Evolutionary conservation across 1,140 invertebrate species (phyloP).

Genomic region (Hylaeus volcanicus): DNA sequence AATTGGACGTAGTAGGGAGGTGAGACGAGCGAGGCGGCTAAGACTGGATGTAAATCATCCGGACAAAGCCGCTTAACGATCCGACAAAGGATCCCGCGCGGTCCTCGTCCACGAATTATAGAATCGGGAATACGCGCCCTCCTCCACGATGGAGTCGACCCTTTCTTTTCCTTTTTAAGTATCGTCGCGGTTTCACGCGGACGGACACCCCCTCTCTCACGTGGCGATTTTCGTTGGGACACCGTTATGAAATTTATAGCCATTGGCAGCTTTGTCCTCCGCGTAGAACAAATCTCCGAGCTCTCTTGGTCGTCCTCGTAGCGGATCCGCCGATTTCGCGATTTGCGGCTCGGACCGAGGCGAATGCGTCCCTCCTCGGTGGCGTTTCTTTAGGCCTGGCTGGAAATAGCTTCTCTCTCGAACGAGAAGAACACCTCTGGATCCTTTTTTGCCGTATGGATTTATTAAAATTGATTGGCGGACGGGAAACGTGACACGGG

Average conservation of each 20-base stretch:
- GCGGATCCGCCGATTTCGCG: constrained; percentile 56
- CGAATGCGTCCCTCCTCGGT: constrained; percentile 40
- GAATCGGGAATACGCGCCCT: constrained; percentile 75
- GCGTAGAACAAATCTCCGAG: constrained; percentile 58
- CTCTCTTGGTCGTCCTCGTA: background rate
- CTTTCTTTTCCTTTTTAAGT: constrained; percentile 39
- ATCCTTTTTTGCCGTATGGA: background rate
- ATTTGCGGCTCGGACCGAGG: constrained; percentile 42
- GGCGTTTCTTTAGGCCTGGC: background rate
- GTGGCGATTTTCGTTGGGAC: constrained; percentile 33
- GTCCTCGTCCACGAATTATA: constrained; percentile 75
- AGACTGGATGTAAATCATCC: constrained; percentile 78
- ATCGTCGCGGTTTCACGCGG: constrained; percentile 19
- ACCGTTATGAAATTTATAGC: constrained; percentile 67
- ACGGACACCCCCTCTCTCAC: constrained; percentile 5
- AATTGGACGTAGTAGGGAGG: constrained; percentile 71
- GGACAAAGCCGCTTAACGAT: constrained; percentile 80
- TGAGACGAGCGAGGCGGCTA: constrained; percentile 65
- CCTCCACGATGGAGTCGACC: constrained; percentile 3
- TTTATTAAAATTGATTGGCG: constrained; percentile 28
- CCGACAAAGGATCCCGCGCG: constrained; percentile 75
- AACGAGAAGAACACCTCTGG: too few relatives aligned
- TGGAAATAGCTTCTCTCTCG: background rate
- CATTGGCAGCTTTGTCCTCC: constrained; percentile 68
- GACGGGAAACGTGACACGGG: background rate